A percentile compares a stretch with the other conserved stretches of the same genome.
Evolutionary conservation across 2,113 vertebrate species (phyloP).

Genomic region (Perca flavescens): DNA sequence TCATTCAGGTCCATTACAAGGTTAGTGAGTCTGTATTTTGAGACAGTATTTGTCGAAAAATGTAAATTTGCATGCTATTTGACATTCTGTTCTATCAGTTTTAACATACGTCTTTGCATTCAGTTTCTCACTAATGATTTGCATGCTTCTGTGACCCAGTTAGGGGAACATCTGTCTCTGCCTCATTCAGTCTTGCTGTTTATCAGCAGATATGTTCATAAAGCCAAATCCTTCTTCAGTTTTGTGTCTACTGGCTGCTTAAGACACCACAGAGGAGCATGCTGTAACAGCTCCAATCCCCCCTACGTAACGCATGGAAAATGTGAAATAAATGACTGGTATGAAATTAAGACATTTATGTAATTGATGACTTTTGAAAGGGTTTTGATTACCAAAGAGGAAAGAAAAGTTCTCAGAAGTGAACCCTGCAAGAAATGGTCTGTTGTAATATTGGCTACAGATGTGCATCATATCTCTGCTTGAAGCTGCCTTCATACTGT

Average conservation of each 20-base stretch:
- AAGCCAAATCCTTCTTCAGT: conserved; percentile 36
- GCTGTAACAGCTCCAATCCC: not conserved
- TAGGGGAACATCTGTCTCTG: conserved; percentile 58
- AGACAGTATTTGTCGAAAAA: conserved; percentile 6
- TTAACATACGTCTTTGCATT: conserved; percentile 55
- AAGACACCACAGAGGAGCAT: not conserved
- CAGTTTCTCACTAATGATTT: conserved; percentile 45
- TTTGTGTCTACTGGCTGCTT: conserved; percentile 8
- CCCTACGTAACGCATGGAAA: not conserved
- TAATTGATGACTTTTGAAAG: conserved; percentile 39
- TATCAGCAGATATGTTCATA: conserved; percentile 28
- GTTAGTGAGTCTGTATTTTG: not conserved
- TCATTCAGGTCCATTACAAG: not conserved
- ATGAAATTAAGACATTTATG: conserved; percentile 3
- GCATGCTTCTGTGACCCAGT: conserved; percentile 68
- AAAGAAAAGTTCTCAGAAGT: conserved; percentile 19
- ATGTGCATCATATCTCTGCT: conserved; percentile 24
- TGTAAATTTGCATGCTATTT: conserved; percentile 47
- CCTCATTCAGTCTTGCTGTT: conserved; percentile 25
- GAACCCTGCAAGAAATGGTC: conserved; percentile 6
- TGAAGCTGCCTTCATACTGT: not conserved
- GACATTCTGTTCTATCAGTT: conserved; percentile 33
- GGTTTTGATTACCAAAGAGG: conserved; percentile 34
- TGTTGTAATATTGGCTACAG: conserved; percentile 33
- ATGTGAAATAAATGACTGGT: not conserved